Evolutionary conservation across 2,888 invertebrate species (phyloP).

Genomic region (Pachymerium ferrugineum): DNA sequence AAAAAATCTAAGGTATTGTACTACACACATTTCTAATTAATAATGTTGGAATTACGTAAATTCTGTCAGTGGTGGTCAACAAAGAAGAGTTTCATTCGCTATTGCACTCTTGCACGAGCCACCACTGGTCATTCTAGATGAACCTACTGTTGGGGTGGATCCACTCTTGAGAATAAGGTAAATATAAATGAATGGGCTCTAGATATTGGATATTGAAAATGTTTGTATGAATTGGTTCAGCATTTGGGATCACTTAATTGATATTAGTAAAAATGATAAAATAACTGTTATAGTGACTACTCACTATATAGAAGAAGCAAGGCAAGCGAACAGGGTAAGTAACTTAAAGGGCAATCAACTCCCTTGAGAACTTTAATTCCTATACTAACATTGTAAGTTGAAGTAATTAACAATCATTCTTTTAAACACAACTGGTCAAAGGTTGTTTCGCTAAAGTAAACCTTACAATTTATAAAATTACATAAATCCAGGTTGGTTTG

Average conservation of each 20-base stretch:
- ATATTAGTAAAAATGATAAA: constrained; percentile 42
- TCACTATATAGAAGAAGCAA: constrained; percentile 49
- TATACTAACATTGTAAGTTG: no score
- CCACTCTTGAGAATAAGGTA: constrained; percentile 46
- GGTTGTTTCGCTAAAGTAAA: no score
- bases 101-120: constrained; percentile 47
- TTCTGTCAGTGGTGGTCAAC: constrained; percentile 46
- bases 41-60: neutral
- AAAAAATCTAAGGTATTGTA: constrained; percentile 18
- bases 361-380: no score
- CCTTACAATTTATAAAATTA: no score
- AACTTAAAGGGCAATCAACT: neutral
- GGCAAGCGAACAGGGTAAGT: constrained; percentile 75
- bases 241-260: constrained; percentile 48
- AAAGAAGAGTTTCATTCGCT: constrained; percentile 46
- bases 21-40: neutral
- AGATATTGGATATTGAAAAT: neutral
- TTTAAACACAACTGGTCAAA: no score
- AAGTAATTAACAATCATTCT: no score
- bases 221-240: constrained; percentile 39
- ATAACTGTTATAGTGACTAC: constrained; percentile 49
- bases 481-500: constrained; percentile 88
- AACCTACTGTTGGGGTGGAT: constrained; percentile 51
- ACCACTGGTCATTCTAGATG: constrained; percentile 46
- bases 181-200: neutral